Conservation (phyloP, 92 coral and sea anemone species). For the Desmophyllum pertusum region DNA sequence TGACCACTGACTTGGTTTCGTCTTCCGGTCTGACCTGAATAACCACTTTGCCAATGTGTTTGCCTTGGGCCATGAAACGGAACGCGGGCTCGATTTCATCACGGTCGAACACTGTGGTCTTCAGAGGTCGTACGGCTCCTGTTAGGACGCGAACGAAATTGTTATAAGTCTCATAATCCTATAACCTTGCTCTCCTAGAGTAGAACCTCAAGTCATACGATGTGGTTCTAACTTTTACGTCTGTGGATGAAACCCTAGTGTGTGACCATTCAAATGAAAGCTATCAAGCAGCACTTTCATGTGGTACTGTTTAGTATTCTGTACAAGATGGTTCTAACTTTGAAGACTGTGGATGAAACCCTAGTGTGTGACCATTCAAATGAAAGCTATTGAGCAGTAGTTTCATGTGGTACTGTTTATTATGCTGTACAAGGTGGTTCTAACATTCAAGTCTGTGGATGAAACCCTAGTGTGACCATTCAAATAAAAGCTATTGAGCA, state of each 20-base stretch:
- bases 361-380: too few relatives aligned
- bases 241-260: background rate
- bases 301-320: too few relatives aligned
- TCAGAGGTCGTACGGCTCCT: conserved; percentile 87
- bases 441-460: too few relatives aligned
- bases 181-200: background rate
- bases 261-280: background rate
- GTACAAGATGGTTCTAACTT: background rate
- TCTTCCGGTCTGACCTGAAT: conserved; percentile 81
- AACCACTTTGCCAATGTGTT: conserved; percentile 88
- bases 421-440: too few relatives aligned
- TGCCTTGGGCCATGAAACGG: conserved; percentile 94
- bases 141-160: background rate
- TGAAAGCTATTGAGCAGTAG: too few relatives aligned
- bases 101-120: conserved; percentile 82
- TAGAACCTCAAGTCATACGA: too few relatives aligned
- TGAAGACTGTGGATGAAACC: background rate
- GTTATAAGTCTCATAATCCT: background rate
- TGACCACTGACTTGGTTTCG: conserved; percentile 70
- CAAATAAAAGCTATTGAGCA: background rate
- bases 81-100: conserved; percentile 86
- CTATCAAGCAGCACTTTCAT: background rate
- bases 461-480: background rate
- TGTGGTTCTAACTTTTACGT: background rate
- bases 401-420: too few relatives aligned